Conservation (phyloP, 2,113 vertebrate genomes). For the Promerops cafer region DNA sequence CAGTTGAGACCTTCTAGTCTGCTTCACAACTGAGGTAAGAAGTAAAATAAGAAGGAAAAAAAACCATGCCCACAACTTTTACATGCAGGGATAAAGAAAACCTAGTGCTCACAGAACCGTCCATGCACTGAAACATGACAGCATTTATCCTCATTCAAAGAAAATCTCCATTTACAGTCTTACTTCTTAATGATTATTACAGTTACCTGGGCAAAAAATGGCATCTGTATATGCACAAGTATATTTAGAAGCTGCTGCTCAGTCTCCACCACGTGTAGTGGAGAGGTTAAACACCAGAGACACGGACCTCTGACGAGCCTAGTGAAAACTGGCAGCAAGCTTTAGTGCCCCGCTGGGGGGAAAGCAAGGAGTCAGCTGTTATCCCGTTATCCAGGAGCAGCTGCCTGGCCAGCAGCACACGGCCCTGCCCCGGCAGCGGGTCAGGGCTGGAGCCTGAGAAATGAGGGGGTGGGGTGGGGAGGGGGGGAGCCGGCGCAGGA, state of each 20-base stretch:
- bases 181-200: neutral
- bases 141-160: neutral
- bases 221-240: neutral
- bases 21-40: neutral
- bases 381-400: conserved; percentile 29
- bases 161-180: neutral
- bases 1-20: neutral
- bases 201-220: neutral
- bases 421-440: conserved; percentile 29
- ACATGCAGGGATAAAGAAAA: neutral
- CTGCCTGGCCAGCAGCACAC: conserved; percentile 40
- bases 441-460: conserved; percentile 57
- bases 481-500: neutral
- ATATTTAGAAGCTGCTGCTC: neutral
- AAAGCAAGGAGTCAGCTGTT: conserved; percentile 40
- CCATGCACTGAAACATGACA: neutral
- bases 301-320: neutral
- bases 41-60: neutral
- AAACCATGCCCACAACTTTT: neutral
- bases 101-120: neutral
- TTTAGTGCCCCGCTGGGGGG: conserved; percentile 23
- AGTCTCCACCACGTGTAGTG: neutral
- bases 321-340: conserved; percentile 34
- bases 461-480: conserved; percentile 63
- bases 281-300: neutral